Conservation (phyloP, 1,140 invertebrate species). For the Caenorhabditis inopinata region DNA sequence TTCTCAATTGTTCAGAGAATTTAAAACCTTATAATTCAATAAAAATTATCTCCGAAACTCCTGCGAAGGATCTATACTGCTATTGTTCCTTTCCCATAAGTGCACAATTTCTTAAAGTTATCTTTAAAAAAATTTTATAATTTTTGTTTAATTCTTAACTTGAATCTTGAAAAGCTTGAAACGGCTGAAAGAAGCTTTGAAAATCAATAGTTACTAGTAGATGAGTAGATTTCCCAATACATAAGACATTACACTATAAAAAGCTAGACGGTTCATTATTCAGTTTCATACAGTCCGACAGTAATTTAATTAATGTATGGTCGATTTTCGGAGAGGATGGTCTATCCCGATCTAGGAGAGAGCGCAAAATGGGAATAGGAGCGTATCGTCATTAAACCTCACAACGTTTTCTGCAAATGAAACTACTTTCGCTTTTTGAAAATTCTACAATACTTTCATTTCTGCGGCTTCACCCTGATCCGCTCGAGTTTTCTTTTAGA, state of each 20-base stretch:
- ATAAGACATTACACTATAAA: neutral
- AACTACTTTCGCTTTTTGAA: slow-evolving; percentile 26
- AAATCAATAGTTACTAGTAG: no score
- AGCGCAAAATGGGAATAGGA: slow-evolving; percentile 19
- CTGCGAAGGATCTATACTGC: no score
- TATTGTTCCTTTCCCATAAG: no score
- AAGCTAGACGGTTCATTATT: no score
- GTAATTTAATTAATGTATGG: slow-evolving; percentile 19
- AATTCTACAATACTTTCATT: slow-evolving; percentile 28
- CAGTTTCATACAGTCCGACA: neutral
- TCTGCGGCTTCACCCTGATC: neutral
- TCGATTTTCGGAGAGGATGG: slow-evolving; percentile 4
- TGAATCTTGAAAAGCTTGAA: no score
- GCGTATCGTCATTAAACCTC: slow-evolving; percentile 31
- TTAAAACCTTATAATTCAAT: no score
- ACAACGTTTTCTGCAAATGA: slow-evolving; percentile 30
- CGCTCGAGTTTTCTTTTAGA: neutral
- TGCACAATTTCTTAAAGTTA: no score
- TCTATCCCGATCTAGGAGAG: neutral
- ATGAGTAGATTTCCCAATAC: neutral
- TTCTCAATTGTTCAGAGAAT: no score
- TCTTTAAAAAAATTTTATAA: no score
- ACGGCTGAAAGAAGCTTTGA: no score
- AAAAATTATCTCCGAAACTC: no score
- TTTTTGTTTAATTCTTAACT: no score